Base-by-base conservation (phyloP, 2,113 vertebrate species). In the Lucifuga dentata region DNA sequence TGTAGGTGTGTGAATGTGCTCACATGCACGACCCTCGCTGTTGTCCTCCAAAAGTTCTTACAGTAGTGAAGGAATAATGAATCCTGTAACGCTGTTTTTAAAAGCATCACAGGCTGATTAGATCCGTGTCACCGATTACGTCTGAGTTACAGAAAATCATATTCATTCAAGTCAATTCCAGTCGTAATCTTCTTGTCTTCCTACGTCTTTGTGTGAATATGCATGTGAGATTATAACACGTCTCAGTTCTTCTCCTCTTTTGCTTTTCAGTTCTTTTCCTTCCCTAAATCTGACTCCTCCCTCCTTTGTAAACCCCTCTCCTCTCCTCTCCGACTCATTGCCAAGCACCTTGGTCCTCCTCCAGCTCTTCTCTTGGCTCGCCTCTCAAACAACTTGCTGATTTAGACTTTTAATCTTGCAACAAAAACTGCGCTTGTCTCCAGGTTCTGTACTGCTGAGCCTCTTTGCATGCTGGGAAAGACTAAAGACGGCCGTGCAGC, bases 381-480 rank as follows among this genome's bases (percentile, higher is more conserved):
- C 77, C 50, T 62, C 76, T 78, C 68, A 80, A 78, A 85, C 79
- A 82, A 84, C 71, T 86, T 86, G 76, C 80, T 87, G 85, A 88
- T 90, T 83, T 87, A 60, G 78, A 84, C 57, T 81, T 88, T 84
- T 88, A 80, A 88, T 89, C 78, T 86, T n/a, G 64, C 76, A 70
- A 75, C 69, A 74, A 80, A 78, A 84, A 80, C 45, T 45, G 71
- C 55, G 76, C 81, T 70, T 80, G 74, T 73, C 86, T 83, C 13
- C 6, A 24, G 83, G 76, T 76, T 58, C 38, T 66, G 63, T 59
- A 26, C 50, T 57, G 61, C 71, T 72, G 62, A 55, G 41, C 56
- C 59, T 66, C 20, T 61, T 24, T 20, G 13, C 70, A 33, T 59
- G 83, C 17, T 75, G 68, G 53, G 60, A 76, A 65, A 48, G 32